Conservation (phyloP, 2,888 invertebrate species). For the Acronicta aceris region DNA sequence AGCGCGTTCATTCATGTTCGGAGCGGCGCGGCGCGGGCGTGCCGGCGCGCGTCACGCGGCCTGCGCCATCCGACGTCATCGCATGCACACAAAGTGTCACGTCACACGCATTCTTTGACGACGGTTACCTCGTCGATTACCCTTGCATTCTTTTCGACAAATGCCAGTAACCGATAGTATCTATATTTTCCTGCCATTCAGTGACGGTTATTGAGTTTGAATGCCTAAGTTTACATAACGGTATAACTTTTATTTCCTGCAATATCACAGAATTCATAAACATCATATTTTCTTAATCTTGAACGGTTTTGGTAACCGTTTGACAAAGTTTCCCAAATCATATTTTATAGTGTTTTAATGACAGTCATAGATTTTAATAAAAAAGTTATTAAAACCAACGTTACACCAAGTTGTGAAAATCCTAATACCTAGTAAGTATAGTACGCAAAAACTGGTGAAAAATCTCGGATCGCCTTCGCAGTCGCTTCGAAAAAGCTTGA, state of each 20-base stretch:
- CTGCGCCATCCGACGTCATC: slow-evolving; percentile 15
- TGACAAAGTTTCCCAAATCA: too few relatives aligned
- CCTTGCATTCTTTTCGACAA: slow-evolving; percentile 58
- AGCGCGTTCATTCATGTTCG: slow-evolving; percentile 72
- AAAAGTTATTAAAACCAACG: too few relatives aligned
- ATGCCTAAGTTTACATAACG: background rate
- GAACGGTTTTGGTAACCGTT: too few relatives aligned
- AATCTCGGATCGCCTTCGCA: slow-evolving; percentile 13
- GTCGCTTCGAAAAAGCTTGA: slow-evolving; percentile 25
- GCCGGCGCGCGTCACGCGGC: slow-evolving; percentile 35
- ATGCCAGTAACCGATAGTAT: slow-evolving; percentile 23
- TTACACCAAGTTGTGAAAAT: background rate
- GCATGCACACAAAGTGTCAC: slow-evolving; percentile 56
- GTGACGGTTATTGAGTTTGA: slow-evolving; percentile 14
- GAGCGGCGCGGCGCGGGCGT: slow-evolving; percentile 42
- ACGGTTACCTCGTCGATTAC: slow-evolving; percentile 74
- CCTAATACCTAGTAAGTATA: background rate
- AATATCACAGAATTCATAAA: too few relatives aligned
- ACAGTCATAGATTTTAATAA: too few relatives aligned
- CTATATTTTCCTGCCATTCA: slow-evolving; percentile 29
- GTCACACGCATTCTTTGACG: slow-evolving; percentile 81
- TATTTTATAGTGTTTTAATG: too few relatives aligned
- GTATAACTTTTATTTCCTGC: too few relatives aligned
- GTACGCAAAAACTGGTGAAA: background rate
- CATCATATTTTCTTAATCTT: too few relatives aligned